A percentile compares a stretch with the other conserved stretches of the same genome.
These are phyloP conservation scores for Drosophila littoralis DNA, from an alignment of 1,140 invertebrate genomes.

Conservation along the genomic window DNA sequence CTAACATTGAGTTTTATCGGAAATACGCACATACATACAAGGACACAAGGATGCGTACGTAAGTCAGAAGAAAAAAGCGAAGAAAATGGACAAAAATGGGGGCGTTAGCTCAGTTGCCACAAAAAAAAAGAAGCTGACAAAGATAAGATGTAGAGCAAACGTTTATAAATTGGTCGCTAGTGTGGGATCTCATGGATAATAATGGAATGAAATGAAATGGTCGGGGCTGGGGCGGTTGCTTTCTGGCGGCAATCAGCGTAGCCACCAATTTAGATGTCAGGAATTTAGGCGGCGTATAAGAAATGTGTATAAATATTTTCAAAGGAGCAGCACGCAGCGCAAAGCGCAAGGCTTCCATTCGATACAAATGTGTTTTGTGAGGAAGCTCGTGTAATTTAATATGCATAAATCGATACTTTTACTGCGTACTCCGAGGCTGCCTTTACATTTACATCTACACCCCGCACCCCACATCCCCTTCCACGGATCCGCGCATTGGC, in stretches of 20 bases:
- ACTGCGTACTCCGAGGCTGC: slow-evolving; percentile 8
- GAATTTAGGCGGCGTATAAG: slow-evolving; percentile 68
- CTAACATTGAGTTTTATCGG: slow-evolving; percentile 29
- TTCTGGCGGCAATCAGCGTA: slow-evolving; percentile 29
- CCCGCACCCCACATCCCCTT: background rate
- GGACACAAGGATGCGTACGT: background rate
- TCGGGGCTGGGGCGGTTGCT: background rate
- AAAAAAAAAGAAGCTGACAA: slow-evolving; percentile 31
- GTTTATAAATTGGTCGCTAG: slow-evolving; percentile 77
- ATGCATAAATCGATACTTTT: slow-evolving; percentile 75
- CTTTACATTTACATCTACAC: slow-evolving; percentile 11
- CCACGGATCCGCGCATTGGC: slow-evolving; percentile 28
- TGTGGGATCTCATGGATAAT: slow-evolving; percentile 71
- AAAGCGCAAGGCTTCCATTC: slow-evolving; percentile 13
- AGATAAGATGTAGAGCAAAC: slow-evolving; percentile 73
- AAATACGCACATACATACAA: slow-evolving; percentile 1
- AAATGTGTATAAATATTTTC: slow-evolving; percentile 71
- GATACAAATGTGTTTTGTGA: slow-evolving; percentile 33
- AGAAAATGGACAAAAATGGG: slow-evolving; percentile 28
- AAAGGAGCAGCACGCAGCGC: slow-evolving; percentile 35
- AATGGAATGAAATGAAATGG: slow-evolving; percentile 35
- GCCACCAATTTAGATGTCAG: slow-evolving; percentile 70
- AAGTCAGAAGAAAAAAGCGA: background rate
- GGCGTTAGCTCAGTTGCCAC: slow-evolving; percentile 19
- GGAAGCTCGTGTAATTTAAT: slow-evolving; percentile 72